Conservation (phyloP, 1,140 invertebrate genomes). For the Magallana ariakensis region DNA sequence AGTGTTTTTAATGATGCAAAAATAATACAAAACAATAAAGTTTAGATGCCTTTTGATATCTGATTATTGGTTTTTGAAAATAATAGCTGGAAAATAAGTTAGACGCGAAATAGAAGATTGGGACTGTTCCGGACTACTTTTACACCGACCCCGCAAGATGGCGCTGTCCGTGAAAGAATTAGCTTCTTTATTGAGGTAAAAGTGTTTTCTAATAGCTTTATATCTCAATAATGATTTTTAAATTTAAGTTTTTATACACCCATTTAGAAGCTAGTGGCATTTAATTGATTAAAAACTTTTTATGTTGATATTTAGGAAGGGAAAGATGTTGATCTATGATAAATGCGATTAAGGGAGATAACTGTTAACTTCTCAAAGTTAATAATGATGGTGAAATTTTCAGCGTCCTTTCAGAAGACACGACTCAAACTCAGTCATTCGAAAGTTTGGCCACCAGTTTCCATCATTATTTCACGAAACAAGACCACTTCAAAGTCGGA, state of each 20-base stretch:
- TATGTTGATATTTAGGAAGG: too few relatives aligned
- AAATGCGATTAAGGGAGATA: background rate
- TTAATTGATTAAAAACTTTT: background rate
- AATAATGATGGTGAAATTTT: conserved; percentile 53
- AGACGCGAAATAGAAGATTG: too few relatives aligned
- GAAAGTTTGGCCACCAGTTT: conserved; percentile 85
- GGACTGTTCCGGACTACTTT: too few relatives aligned
- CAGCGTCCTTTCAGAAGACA: conserved; percentile 85
- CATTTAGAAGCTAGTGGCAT: background rate
- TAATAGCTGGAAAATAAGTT: too few relatives aligned
- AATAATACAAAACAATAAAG: too few relatives aligned
- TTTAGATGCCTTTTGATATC: too few relatives aligned
- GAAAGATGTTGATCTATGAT: background rate
- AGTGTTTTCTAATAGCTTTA: background rate
- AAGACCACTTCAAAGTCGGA: conserved; percentile 87
- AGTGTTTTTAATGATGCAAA: too few relatives aligned
- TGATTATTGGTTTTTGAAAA: too few relatives aligned
- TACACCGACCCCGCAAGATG: too few relatives aligned
- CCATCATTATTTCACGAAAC: conserved; percentile 87
- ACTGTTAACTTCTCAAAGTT: background rate
- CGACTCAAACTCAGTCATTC: conserved; percentile 84
- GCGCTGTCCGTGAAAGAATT: conserved; percentile 20
- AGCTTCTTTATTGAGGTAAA: conserved; percentile 13
- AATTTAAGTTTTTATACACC: background rate
- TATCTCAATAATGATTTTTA: background rate